A percentile compares a stretch with the other conserved stretches of the same genome.
Evolutionary conservation across 1,140 invertebrate genomes (phyloP).

Genomic region (Drosophila arawakana): DNA sequence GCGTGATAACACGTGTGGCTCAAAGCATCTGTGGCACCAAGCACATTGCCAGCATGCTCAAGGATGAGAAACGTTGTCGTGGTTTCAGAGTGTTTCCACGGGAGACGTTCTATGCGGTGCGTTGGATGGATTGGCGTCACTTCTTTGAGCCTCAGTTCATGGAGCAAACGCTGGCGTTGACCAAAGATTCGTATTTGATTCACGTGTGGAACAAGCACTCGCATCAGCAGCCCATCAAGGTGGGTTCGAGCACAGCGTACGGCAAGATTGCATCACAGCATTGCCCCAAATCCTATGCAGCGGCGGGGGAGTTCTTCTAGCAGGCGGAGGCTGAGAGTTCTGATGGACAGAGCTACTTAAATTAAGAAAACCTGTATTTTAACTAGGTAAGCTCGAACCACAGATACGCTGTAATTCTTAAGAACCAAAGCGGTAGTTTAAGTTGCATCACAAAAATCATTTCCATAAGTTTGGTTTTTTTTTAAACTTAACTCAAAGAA

Average conservation of each 20-base stretch:
- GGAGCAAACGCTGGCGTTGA: constrained; percentile 85
- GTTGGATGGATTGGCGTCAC: constrained; percentile 86
- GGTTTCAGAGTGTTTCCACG: constrained; percentile 88
- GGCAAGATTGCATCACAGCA: constrained; percentile 86
- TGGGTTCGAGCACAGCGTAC: constrained; percentile 86
- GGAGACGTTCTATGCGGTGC: constrained; percentile 88
- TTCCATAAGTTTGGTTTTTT: too few species aligned
- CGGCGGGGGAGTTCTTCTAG: constrained; percentile 85
- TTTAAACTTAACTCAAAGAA: too few species aligned
- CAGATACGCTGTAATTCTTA: too few species aligned
- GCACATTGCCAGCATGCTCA: constrained; percentile 86
- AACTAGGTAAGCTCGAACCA: too few species aligned
- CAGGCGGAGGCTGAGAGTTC: neutral
- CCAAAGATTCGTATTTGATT: constrained; percentile 86
- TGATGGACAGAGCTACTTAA: too few species aligned
- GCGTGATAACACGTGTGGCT: constrained; percentile 88
- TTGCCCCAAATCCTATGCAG: constrained; percentile 86
- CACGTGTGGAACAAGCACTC: constrained; percentile 90
- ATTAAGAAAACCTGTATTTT: too few species aligned
- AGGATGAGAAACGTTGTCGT: constrained; percentile 85
- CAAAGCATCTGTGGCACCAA: constrained; percentile 86
- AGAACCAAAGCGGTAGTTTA: too few species aligned
- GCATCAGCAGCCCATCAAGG: constrained; percentile 79
- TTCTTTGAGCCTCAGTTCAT: constrained; percentile 86
- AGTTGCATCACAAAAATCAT: too few species aligned